These are phyloP conservation scores for Yoshiicerus persimilis DNA, from an alignment of 1,140 invertebrate species.

Conservation along the genomic window DNA sequence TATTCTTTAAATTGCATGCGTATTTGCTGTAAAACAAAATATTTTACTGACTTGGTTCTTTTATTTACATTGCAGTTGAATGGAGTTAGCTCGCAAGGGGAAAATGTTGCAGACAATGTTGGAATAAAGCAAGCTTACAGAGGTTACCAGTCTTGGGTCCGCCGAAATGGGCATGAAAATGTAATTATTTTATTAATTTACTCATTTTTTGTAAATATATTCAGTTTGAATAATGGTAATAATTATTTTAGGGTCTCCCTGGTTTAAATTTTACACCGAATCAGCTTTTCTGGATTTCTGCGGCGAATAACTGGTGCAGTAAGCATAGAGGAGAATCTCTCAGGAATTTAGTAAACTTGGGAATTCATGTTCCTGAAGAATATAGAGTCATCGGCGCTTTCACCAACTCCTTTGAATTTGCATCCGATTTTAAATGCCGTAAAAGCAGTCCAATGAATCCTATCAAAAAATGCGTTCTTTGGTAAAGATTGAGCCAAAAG, in stretches of 20 bases:
- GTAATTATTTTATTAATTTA: not conserved
- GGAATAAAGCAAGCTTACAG: constrained; percentile 56
- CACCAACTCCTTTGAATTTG: constrained; percentile 60
- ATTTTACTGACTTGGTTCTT: not conserved
- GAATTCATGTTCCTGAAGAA: not conserved
- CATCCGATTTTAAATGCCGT: constrained; percentile 58
- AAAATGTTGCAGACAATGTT: constrained; percentile 62
- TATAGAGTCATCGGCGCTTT: constrained; percentile 59
- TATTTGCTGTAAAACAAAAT: not conserved
- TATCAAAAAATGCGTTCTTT: constrained; percentile 60
- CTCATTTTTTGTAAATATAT: not conserved
- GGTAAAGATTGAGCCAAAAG: too few relatives aligned
- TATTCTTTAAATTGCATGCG: not conserved
- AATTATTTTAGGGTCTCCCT: constrained; percentile 50
- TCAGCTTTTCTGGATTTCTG: constrained; percentile 61
- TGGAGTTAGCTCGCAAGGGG: constrained; percentile 56
- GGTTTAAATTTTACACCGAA: constrained; percentile 59
- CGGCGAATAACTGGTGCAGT: constrained; percentile 33
- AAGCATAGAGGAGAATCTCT: constrained; percentile 4
- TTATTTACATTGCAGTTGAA: constrained; percentile 49
- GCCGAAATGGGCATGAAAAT: constrained; percentile 43
- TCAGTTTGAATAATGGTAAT: not conserved
- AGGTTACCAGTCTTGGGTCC: constrained; percentile 44
- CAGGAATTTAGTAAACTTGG: not conserved
- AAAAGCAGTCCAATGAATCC: constrained; percentile 59